These are phyloP conservation scores for Neodiprion virginianus DNA, from an alignment of 1,140 invertebrate genomes.

Conservation along the genomic window DNA sequence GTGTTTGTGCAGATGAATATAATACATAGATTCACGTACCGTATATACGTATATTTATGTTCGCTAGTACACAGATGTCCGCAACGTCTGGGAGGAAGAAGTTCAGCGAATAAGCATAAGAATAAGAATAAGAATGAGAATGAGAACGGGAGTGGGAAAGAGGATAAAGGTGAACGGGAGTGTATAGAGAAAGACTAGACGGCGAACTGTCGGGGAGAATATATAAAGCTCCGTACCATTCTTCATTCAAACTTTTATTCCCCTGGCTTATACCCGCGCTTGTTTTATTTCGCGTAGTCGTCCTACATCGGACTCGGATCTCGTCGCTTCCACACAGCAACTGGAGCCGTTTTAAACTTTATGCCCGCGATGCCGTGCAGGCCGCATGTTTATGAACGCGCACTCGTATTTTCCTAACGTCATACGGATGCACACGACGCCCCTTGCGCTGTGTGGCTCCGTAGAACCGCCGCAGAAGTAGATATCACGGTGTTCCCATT, in stretches of 20 bases:
- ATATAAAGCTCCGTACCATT: conserved; percentile 2
- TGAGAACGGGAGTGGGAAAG: neutral
- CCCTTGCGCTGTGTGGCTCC: neutral
- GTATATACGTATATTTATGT: too few relatives aligned
- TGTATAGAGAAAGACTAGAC: neutral
- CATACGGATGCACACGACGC: neutral
- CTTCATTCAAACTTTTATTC: conserved; percentile 4
- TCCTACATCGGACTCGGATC: neutral
- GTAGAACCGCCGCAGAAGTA: neutral
- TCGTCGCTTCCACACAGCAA: neutral
- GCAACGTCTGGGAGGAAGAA: neutral
- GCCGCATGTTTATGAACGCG: conserved; percentile 3
- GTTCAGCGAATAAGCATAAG: neutral
- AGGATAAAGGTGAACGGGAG: neutral
- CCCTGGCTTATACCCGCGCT: neutral
- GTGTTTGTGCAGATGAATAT: too few relatives aligned
- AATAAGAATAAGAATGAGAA: conserved; percentile 6
- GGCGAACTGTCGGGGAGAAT: conserved; percentile 1
- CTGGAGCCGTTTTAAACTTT: conserved; percentile 5
- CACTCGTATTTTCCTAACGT: neutral
- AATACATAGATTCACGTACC: too few relatives aligned
- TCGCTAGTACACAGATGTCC: too few relatives aligned
- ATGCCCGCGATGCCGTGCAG: neutral
- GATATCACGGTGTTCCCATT: conserved; percentile 5
- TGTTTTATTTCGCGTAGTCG: conserved; percentile 1